A percentile compares a stretch with the other conserved stretches of the same genome.
These are phyloP conservation scores for Lycia hirtaria DNA, from an alignment of 2,888 invertebrate species.

Conservation along the genomic window DNA sequence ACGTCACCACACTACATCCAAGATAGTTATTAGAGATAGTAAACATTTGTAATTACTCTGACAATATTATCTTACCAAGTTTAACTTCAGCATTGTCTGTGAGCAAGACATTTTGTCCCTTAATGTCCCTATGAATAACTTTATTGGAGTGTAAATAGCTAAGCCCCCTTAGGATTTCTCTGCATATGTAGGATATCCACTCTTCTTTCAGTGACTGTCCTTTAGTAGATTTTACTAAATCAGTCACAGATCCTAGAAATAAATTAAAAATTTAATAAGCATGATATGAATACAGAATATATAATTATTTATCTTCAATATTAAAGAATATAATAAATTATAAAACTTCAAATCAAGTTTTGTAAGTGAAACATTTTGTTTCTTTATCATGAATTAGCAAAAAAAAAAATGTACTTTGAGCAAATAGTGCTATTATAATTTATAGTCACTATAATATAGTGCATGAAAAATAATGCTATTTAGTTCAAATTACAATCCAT, in stretches of 20 bases:
- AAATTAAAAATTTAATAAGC: background rate
- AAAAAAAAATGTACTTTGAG: no score
- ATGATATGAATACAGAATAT: background rate
- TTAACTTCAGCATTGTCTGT: constrained; percentile 99
- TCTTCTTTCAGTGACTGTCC: constrained; percentile 99
- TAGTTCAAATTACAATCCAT: no score
- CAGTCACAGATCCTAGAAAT: constrained; percentile 94
- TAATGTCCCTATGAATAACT: constrained; percentile 99
- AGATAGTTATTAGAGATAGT: no score
- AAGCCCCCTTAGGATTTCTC: constrained; percentile 97
- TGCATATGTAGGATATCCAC: constrained; percentile 99
- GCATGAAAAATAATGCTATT: no score
- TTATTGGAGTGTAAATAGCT: constrained; percentile 99
- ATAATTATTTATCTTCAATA: background rate
- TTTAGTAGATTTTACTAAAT: constrained; percentile 99
- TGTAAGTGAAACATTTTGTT: no score
- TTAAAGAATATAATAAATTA: background rate
- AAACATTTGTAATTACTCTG: no score
- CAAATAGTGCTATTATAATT: no score
- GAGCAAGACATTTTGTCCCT: constrained; percentile 99
- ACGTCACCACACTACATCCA: no score
- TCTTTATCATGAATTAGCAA: no score
- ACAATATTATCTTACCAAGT: constrained; percentile 87
- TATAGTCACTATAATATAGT: no score
- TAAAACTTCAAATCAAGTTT: no score